Evolutionary conservation across 2,113 vertebrate genomes (phyloP), one percentile per base, ranked within the genome.

Genomic region (Peromyscus polionotus): DNA sequence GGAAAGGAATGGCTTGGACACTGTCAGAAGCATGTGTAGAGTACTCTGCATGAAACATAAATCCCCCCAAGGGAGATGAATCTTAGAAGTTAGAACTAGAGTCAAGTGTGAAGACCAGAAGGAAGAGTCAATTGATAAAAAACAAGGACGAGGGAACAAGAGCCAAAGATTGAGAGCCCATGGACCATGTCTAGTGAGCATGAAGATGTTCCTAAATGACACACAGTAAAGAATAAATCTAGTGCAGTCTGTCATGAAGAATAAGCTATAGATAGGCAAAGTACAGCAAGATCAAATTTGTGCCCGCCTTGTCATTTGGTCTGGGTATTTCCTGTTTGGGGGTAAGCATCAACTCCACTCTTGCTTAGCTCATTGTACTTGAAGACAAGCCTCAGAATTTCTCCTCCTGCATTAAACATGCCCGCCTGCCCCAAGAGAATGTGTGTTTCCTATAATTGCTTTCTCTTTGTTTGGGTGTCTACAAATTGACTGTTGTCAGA

Each of bases 361-460:
- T 80, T 42, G 48, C 67, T 88, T 80, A 3, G 14, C 57, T 7
- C 3, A 22, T 3, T 2, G 33, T 31, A 31, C 14, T 51, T 93
- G 24, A 54, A 86, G 12, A 54, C 28, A 77, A n/a, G 51, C 24
- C 61, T 96, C 42, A 83, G 68, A 87, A 92, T 90, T 90, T 95
- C 28, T 95, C 20, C 88, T 51, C 17, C 24, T 73, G 10, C 67
- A 31, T 86, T 84, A 83, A 95, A 39, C 12, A n/a, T 13, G 22
- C 75, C 2, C 36, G 4, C 1, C 3, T 17, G 0, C 1, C 2
- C 24, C 19, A 45, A 4, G 1, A 42, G 36, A 75, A 36, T 68
- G 5, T 14, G 0, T 61, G 19, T 2, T 94, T 61, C n/a, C 67
- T 48, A 48, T 5, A 3, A 75, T 5, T 68, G 9, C 3, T 68